phyloP scores from a whole-genome alignment of 2,113 vertebrate genomes.

The Bujurquina vittata region DNA sequence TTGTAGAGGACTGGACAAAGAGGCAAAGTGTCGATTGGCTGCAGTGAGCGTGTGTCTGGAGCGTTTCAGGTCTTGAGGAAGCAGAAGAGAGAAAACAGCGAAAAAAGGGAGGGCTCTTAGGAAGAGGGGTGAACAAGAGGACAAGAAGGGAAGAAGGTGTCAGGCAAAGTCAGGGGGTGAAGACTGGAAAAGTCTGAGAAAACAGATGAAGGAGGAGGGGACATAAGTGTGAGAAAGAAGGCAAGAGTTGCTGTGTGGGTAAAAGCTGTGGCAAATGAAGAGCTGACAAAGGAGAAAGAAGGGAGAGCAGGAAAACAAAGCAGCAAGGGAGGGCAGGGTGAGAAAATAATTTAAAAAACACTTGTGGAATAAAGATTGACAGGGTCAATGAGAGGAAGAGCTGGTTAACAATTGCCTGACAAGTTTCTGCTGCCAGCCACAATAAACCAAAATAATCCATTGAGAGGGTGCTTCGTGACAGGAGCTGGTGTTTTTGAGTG shows the following conservation, averaged over 20 bases:
- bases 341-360: neutral
- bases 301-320: conserved; percentile 20
- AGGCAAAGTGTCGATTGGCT: conserved; percentile 43
- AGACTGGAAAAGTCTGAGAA: conserved; percentile 9
- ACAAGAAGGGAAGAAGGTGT: conserved; percentile 38
- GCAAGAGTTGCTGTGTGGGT: conserved; percentile 56
- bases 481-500: conserved; percentile 42
- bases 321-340: conserved; percentile 15
- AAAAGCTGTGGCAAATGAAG: conserved; percentile 15
- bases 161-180: conserved; percentile 19
- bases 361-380: conserved; percentile 19
- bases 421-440: conserved; percentile 30
- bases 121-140: conserved; percentile 49
- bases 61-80: conserved; percentile 47
- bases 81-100: conserved; percentile 41
- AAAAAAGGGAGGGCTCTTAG: conserved; percentile 15
- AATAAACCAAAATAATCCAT: conserved; percentile 36
- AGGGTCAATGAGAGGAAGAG: conserved; percentile 67
- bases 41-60: neutral
- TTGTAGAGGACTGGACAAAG: conserved; percentile 52
- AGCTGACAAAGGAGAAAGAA: conserved; percentile 34
- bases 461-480: conserved; percentile 51
- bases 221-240: conserved; percentile 64
- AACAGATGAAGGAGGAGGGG: neutral
- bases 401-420: conserved; percentile 62